Percentiles rank a stretch among this genome's conserved stretches.
These are phyloP conservation scores for Stenodema calcarata DNA, from an alignment of 2,888 invertebrate species.

Conservation along the genomic window DNA sequence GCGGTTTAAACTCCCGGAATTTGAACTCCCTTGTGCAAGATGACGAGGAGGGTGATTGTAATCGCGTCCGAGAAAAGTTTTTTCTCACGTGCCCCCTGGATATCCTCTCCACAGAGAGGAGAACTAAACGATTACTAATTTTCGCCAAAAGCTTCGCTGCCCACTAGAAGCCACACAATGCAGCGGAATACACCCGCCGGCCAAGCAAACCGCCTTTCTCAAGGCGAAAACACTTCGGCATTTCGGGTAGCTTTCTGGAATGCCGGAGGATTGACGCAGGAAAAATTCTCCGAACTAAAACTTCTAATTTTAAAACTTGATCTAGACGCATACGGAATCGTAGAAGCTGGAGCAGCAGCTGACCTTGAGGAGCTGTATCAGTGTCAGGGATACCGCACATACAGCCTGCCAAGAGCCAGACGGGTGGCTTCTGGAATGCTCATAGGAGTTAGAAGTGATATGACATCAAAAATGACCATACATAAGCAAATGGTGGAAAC, in stretches of 20 bases:
- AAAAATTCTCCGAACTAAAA: conserved; percentile 26
- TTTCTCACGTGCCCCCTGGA: too few relatives aligned
- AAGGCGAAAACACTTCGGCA: conserved; percentile 21
- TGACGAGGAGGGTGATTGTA: too few relatives aligned
- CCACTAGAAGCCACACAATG: conserved; percentile 23
- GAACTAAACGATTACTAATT: background rate
- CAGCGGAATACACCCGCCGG: background rate
- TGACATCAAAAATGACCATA: conserved; percentile 36
- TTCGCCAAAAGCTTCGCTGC: background rate
- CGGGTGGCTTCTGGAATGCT: conserved; percentile 17
- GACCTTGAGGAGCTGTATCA: background rate
- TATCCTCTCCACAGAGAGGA: too few relatives aligned
- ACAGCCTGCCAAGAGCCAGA: background rate
- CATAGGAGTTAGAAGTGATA: conserved; percentile 6
- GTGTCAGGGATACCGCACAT: too few relatives aligned
- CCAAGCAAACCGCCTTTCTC: conserved; percentile 26
- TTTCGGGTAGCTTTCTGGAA: too few relatives aligned
- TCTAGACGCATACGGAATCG: conserved; percentile 12
- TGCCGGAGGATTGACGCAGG: too few relatives aligned
- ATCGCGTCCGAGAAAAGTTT: too few relatives aligned
- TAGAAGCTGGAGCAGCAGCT: too few relatives aligned
- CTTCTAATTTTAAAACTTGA: conserved; percentile 15
- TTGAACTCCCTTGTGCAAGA: too few relatives aligned
- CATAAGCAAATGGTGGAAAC: conserved; percentile 16
- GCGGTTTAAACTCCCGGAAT: too few relatives aligned